phyloP scores from a whole-genome alignment of 1,140 invertebrate species.

The Tetramorium parvispinum region DNA sequence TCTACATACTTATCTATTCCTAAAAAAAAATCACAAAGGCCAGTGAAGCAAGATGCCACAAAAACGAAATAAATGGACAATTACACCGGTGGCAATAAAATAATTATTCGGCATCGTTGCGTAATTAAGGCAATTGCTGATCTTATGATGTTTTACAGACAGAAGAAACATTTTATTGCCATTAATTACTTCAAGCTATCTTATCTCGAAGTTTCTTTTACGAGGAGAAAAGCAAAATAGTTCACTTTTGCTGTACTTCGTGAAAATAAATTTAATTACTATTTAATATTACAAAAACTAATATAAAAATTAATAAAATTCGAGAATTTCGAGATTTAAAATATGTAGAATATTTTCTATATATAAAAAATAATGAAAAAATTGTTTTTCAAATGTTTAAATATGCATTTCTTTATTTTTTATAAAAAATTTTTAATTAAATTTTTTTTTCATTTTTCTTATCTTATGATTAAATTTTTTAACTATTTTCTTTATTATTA shows the following conservation, averaged over 20 bases:
- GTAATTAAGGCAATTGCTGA: neutral
- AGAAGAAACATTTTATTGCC: neutral
- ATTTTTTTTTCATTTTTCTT: neutral
- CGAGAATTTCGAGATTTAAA: neutral
- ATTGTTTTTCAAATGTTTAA: neutral
- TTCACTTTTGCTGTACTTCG: neutral
- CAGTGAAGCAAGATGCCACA: neutral
- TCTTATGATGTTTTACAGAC: neutral
- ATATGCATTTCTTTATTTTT: neutral
- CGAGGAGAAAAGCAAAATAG: neutral
- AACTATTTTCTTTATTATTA: neutral
- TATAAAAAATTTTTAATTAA: neutral
- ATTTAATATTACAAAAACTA: neutral
- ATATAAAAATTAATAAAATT: neutral
- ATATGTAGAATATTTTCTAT: neutral
- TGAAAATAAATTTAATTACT: constrained; percentile 2
- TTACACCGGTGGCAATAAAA: constrained; percentile 5
- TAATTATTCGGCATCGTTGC: neutral
- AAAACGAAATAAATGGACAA: constrained; percentile 4
- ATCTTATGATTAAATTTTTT: neutral
- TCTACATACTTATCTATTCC: neutral
- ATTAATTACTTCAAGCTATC: neutral
- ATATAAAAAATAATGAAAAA: neutral
- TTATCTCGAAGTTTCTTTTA: constrained; percentile 4
- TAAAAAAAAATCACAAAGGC: neutral